phyloP scores from a whole-genome alignment of 92 coral and sea anemone species.

The Montipora capitata region DNA sequence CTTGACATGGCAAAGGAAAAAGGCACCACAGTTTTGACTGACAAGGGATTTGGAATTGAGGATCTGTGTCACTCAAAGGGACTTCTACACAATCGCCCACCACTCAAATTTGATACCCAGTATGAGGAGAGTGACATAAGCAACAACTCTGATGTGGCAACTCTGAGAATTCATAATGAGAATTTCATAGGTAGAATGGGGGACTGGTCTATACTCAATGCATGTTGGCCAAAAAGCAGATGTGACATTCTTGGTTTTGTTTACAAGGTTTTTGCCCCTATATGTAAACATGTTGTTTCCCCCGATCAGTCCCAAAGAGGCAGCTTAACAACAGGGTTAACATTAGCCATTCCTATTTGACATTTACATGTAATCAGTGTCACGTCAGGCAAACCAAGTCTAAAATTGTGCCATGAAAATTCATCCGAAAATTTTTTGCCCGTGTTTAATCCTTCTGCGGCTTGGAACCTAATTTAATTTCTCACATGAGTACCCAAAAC shows the following conservation, averaged over 20 bases:
- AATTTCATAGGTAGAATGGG: constrained; percentile 49
- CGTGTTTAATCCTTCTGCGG: constrained; percentile 17
- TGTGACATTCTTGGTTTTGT: constrained; percentile 40
- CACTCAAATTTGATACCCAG: constrained; percentile 69
- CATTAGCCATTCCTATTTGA: neutral
- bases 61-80: constrained; percentile 69
- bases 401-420: constrained; percentile 33
- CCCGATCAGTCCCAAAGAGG: constrained; percentile 6
- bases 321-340: neutral
- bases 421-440: constrained; percentile 25
- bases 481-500: constrained; percentile 27
- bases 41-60: constrained; percentile 59
- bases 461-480: constrained; percentile 43
- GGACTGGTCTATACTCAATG: constrained; percentile 57
- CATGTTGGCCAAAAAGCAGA: constrained; percentile 55
- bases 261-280: constrained; percentile 45
- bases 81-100: constrained; percentile 59
- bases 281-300: constrained; percentile 50
- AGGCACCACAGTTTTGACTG: constrained; percentile 68
- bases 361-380: neutral
- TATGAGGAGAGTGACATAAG: constrained; percentile 61
- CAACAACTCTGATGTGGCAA: constrained; percentile 72
- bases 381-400: constrained; percentile 46
- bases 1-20: constrained; percentile 66
- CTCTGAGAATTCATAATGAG: constrained; percentile 51